Conservation (phyloP, 1,140 invertebrate genomes). For the Euwallacea fornicatus region DNA sequence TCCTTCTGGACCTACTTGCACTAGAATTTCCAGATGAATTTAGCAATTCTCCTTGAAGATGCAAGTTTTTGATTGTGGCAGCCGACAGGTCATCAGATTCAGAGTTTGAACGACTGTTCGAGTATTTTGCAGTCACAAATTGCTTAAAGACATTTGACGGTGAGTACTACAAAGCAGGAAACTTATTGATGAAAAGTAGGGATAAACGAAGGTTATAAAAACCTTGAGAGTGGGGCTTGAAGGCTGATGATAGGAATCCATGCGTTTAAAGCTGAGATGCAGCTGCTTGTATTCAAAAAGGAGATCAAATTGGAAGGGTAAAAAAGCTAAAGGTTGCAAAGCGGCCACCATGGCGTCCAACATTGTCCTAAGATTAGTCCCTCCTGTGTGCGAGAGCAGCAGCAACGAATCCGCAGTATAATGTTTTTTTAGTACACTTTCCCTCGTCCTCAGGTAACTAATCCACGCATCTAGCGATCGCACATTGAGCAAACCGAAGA, state of each 20-base stretch:
- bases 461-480: constrained; percentile 84
- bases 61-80: constrained; percentile 44
- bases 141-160: constrained; percentile 53
- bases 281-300: constrained; percentile 77
- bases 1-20: constrained; percentile 47
- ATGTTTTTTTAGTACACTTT: constrained; percentile 79
- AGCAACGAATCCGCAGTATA: constrained; percentile 73
- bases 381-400: constrained; percentile 67
- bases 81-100: constrained; percentile 51
- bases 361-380: constrained; percentile 63
- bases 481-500: constrained; percentile 83
- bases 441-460: constrained; percentile 77
- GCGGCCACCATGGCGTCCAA: constrained; percentile 73
- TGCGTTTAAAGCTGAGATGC: constrained; percentile 72
- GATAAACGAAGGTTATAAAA: neutral
- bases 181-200: constrained; percentile 1
- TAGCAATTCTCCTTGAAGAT: constrained; percentile 54
- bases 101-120: constrained; percentile 58
- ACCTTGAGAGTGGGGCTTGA: constrained; percentile 51
- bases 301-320: constrained; percentile 79
- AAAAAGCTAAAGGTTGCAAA: constrained; percentile 72
- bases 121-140: constrained; percentile 61
- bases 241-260: constrained; percentile 56
- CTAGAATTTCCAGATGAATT: constrained; percentile 55
- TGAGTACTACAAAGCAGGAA: constrained; percentile 32